Conservation (phyloP, 2,888 invertebrate species). For the Andrena minutula region DNA sequence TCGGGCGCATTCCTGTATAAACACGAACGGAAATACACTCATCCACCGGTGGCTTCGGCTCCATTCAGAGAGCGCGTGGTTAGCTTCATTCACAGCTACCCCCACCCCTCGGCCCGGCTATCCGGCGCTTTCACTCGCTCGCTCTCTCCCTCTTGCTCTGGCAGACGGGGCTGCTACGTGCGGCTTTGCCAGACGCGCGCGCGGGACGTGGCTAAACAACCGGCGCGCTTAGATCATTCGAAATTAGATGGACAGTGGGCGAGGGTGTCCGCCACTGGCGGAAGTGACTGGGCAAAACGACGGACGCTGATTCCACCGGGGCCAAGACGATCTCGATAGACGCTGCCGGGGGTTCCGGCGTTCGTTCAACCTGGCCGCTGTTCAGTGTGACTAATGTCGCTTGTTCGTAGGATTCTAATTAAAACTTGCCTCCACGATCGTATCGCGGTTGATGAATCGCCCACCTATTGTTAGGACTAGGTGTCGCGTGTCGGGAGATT, state of each 20-base stretch:
- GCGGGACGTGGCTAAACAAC: constrained; percentile 65
- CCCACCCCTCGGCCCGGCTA: constrained; percentile 62
- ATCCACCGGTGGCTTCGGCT: constrained; percentile 63
- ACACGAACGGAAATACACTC: constrained; percentile 78
- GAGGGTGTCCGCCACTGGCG: constrained; percentile 27
- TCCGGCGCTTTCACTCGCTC: neutral
- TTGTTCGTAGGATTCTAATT: constrained; percentile 13
- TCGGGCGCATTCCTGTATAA: constrained; percentile 75
- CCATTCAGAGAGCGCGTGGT: constrained; percentile 78
- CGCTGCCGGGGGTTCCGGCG: neutral
- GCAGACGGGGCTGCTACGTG: constrained; percentile 34
- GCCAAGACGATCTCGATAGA: constrained; percentile 29
- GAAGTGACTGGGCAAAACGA: constrained; percentile 50
- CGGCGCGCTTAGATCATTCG: constrained; percentile 57
- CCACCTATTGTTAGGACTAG: neutral
- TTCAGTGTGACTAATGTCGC: constrained; percentile 27
- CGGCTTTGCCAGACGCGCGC: constrained; percentile 63
- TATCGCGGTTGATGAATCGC: neutral
- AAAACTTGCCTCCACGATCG: neutral
- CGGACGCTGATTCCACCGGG: constrained; percentile 35
- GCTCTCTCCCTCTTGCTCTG: constrained; percentile 17
- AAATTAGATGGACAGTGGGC: constrained; percentile 60
- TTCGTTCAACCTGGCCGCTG: constrained; percentile 38
- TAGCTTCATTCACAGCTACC: constrained; percentile 79
- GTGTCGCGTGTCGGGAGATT: neutral